phyloP scores from a whole-genome alignment of 2,113 vertebrate genomes.

The Myotis brandtii region DNA sequence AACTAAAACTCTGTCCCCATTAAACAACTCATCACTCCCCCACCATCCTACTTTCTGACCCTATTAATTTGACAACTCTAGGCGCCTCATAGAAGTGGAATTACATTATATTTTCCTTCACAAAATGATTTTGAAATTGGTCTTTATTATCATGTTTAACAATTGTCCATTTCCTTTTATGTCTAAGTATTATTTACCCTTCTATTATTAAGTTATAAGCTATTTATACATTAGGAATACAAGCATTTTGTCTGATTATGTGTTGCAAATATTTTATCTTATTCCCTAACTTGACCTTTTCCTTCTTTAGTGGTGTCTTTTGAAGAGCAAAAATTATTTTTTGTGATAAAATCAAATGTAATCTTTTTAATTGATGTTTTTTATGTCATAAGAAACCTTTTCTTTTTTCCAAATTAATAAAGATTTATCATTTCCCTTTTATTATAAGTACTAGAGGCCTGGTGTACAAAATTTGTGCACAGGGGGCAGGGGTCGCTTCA shows the following conservation, averaged over 20 bases:
- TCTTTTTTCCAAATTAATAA: not conserved
- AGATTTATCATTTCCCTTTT: conserved; percentile 9
- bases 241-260: not conserved
- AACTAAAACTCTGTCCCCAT: not conserved
- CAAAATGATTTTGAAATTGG: not conserved
- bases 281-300: not conserved
- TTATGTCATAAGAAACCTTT: not conserved
- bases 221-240: not conserved
- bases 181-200: not conserved
- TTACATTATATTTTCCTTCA: not conserved
- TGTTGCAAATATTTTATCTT: not conserved
- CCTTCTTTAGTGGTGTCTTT: not conserved
- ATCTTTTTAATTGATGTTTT: not conserved
- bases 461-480: too few relatives aligned
- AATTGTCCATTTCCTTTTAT: not conserved
- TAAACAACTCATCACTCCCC: not conserved
- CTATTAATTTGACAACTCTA: not conserved
- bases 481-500: too few relatives aligned
- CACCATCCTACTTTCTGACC: not conserved
- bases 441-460: not conserved
- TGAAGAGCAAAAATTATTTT: not conserved
- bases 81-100: not conserved
- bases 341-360: not conserved
- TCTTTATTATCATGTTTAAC: not conserved
- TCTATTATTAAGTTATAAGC: not conserved